Percentiles rank a stretch among this genome's conserved stretches.
Evolutionary conservation across 2,888 invertebrate species (phyloP).

Genomic region (Blastobasis lacticolella): DNA sequence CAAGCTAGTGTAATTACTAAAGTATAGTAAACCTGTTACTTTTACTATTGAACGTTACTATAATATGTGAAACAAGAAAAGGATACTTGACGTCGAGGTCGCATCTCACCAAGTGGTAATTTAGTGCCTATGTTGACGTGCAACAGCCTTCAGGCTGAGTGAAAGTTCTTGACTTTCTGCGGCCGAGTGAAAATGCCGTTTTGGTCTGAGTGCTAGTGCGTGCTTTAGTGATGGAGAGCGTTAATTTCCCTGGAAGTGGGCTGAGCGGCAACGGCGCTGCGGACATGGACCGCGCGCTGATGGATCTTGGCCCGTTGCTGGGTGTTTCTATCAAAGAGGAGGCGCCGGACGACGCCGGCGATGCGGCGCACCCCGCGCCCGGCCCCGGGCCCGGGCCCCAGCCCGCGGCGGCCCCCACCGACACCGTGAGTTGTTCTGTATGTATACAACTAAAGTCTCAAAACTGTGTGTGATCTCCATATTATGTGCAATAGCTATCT

Average conservation of each 20-base stretch:
- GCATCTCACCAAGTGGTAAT: conserved; percentile 44
- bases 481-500: too few species aligned
- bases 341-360: conserved; percentile 48
- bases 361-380: conserved; percentile 17
- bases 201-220: conserved; percentile 17
- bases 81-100: conserved; percentile 13
- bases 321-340: conserved; percentile 68
- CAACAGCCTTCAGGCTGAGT: conserved; percentile 44
- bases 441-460: too few species aligned
- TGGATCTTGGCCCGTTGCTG: conserved; percentile 64
- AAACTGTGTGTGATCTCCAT: too few species aligned
- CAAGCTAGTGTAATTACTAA: too few species aligned
- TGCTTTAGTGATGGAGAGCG: conserved; percentile 45
- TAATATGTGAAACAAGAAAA: too few species aligned
- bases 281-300: conserved; percentile 63
- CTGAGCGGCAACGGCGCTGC: conserved; percentile 19
- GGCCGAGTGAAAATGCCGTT: conserved; percentile 40
- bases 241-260: conserved; percentile 50
- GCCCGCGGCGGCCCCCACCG: conserved; percentile 22
- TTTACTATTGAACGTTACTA: too few species aligned
- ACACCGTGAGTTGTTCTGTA: conserved; percentile 35
- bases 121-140: conserved; percentile 54
- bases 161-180: conserved; percentile 41
- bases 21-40: too few species aligned
- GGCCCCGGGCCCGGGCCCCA: conserved; percentile 6